Evolutionary conservation across 2,888 invertebrate species (phyloP).

Genomic region (Epsilonema sp.): DNA sequence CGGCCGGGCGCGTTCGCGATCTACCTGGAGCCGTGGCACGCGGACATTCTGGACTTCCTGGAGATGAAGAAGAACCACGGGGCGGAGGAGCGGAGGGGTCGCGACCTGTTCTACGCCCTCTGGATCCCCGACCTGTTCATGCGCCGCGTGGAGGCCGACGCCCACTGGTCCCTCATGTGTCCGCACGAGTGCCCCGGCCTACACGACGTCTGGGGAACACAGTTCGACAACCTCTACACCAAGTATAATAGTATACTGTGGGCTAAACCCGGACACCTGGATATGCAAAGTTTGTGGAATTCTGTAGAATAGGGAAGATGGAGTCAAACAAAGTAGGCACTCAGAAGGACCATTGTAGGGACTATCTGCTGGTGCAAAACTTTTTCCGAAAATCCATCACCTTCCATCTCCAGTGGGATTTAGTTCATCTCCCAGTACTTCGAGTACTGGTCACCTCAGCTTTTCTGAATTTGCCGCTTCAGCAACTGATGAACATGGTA

Average conservation of each 20-base stretch:
- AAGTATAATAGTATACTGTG: conserved; percentile 34
- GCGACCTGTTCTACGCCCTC: conserved; percentile 84
- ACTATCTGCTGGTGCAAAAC: no score
- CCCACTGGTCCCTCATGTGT: conserved; percentile 86
- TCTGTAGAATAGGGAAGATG: no score
- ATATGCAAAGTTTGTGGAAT: no score
- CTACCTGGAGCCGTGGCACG: conserved; percentile 97
- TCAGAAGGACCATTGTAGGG: no score
- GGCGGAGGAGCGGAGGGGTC: conserved; percentile 63
- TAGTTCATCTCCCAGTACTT: no score
- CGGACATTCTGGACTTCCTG: conserved; percentile 82
- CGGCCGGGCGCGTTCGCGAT: conserved; percentile 91
- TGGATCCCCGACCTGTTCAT: conserved; percentile 96
- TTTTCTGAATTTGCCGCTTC: no score
- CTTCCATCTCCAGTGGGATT: no score
- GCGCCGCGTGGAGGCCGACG: conserved; percentile 59
- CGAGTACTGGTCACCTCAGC: no score
- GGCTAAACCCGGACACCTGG: background rate
- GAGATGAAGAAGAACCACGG: conserved; percentile 84
- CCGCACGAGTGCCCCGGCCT: conserved; percentile 78
- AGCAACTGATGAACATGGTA: no score
- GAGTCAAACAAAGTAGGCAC: no score
- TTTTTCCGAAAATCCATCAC: no score
- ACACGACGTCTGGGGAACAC: conserved; percentile 75
- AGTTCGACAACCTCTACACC: conserved; percentile 68